Evolutionary conservation across 2,888 invertebrate genomes (phyloP).

Genomic region (Athalia cordata): DNA sequence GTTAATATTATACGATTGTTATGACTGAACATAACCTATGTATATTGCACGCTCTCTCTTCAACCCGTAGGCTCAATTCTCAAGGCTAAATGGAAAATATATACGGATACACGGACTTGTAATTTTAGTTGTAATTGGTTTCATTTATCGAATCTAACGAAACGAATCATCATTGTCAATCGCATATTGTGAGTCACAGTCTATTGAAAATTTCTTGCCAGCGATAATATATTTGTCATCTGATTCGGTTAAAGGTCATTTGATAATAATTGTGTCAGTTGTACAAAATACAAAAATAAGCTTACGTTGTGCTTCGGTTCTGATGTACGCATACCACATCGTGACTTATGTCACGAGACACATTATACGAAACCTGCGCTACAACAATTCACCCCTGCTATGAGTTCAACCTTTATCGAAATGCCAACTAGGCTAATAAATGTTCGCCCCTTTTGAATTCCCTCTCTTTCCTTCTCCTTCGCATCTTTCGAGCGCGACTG

Average conservation of each 20-base stretch:
- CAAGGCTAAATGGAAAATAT: no score
- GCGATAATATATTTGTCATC: conserved; percentile 49
- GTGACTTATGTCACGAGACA: background rate
- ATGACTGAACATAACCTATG: no score
- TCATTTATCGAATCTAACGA: background rate
- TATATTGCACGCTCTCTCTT: no score
- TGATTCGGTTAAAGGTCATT: conserved; percentile 65
- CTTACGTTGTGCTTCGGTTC: no score
- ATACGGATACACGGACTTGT: background rate
- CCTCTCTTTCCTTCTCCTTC: background rate
- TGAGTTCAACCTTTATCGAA: conserved; percentile 65
- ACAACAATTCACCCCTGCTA: conserved; percentile 55
- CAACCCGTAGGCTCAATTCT: no score
- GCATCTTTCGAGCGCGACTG: background rate
- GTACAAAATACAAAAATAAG: no score
- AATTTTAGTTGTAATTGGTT: background rate
- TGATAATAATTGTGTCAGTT: conserved; percentile 49
- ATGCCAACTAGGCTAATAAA: conserved; percentile 60
- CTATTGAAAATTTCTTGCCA: no score
- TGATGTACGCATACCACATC: background rate
- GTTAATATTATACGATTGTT: no score
- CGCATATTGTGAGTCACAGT: conserved; percentile 8
- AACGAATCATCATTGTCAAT: background rate
- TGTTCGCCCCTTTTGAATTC: conserved; percentile 5
- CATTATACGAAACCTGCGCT: background rate